Evolutionary conservation across 2,888 invertebrate species (phyloP).

Genomic region (Lithophane socia): DNA sequence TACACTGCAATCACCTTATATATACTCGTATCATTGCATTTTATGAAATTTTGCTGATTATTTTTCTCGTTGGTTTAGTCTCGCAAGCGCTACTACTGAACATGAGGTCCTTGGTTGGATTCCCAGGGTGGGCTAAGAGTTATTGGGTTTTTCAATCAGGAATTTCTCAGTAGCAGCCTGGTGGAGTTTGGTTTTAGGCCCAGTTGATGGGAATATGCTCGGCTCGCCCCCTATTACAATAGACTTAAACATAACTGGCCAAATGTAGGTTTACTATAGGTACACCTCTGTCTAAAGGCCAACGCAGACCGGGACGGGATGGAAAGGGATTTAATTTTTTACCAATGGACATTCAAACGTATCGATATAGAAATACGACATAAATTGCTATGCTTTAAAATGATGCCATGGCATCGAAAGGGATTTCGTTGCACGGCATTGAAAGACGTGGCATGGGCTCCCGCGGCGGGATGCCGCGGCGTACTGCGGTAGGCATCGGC

Average conservation of each 20-base stretch:
- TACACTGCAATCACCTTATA: neutral
- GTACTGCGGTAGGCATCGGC: too few relatives aligned
- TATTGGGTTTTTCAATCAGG: neutral
- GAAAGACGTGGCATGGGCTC: too few relatives aligned
- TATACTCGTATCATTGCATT: neutral
- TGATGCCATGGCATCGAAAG: too few relatives aligned
- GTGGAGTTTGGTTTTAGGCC: neutral
- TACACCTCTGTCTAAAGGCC: neutral
- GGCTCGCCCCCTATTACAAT: neutral
- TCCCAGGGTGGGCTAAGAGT: neutral
- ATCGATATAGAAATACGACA: too few relatives aligned
- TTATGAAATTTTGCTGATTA: neutral
- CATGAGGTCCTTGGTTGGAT: neutral
- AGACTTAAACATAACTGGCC: neutral
- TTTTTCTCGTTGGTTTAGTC: neutral
- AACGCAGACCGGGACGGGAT: too few relatives aligned
- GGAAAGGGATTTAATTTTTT: too few relatives aligned
- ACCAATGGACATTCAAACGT: too few relatives aligned
- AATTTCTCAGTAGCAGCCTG: neutral
- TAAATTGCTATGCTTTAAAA: too few relatives aligned
- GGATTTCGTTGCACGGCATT: too few relatives aligned
- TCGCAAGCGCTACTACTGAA: too few relatives aligned
- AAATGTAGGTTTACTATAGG: too few relatives aligned
- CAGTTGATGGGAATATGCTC: neutral
- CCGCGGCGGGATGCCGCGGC: too few relatives aligned